phyloP scores from a whole-genome alignment of 2,113 vertebrate species.

The Vidua chalybeata region DNA sequence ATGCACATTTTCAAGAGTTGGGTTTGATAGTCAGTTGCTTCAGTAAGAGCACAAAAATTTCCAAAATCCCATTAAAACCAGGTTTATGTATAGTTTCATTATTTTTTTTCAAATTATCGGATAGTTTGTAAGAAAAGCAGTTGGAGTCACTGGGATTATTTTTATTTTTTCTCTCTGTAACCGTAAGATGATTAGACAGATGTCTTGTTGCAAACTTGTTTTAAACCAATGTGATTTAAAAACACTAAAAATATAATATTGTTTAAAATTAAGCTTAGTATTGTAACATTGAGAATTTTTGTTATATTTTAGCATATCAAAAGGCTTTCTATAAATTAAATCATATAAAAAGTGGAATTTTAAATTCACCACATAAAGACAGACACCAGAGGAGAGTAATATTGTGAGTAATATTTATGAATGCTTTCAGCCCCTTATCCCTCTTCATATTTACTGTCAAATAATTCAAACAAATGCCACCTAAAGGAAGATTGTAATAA shows the following conservation, averaged over 20 bases:
- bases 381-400: neutral
- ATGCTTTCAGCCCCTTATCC: neutral
- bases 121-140: slow-evolving; percentile 13
- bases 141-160: neutral
- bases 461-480: slow-evolving; percentile 10
- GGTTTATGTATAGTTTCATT: neutral
- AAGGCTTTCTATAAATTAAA: neutral
- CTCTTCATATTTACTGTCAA: neutral
- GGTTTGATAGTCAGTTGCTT: neutral
- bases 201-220: slow-evolving; percentile 33
- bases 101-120: neutral
- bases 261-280: neutral
- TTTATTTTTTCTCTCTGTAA: slow-evolving; percentile 23
- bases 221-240: slow-evolving; percentile 16
- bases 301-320: neutral
- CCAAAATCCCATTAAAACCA: neutral
- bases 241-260: neutral
- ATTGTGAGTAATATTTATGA: neutral
- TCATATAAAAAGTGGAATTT: neutral
- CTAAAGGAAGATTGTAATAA: neutral
- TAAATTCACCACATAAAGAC: neutral
- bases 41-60: neutral
- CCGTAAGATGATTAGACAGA: slow-evolving; percentile 12
- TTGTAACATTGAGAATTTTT: neutral
- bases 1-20: neutral